Evolutionary conservation across 2,113 vertebrate species (phyloP), one percentile per base, ranked within the genome.

Genomic region (Mesoclemmys tuberculata): DNA sequence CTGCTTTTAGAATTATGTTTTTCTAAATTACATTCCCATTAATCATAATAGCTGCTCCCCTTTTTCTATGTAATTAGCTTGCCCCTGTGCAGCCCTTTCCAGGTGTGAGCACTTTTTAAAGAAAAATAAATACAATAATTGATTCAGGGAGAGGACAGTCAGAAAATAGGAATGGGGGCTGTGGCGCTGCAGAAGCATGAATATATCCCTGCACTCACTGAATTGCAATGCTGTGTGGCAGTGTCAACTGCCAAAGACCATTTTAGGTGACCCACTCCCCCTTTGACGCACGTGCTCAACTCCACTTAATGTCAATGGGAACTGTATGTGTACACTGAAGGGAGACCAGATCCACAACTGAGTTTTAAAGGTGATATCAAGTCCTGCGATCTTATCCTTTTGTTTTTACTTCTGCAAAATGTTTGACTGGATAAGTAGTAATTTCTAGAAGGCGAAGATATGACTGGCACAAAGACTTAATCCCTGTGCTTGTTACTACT

Each of bases 1-100:
- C 94, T 95, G 91, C 80, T 97, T 96, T 97, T 95, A 96, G 93
- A 93, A 96, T 89, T 44, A 56, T 41, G 79, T 82, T 91, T 95
- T 91, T 31, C 56, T 95, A 93, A 97, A 94, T 94, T 84, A 80
- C 78, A 27, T 68, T 90, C 78, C 84, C 54, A 88, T 96, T 97
- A 94, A 96, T 96, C 95, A 89, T 93, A 80, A 35, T 87, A 94
- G 52, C 78, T 5, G 1, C 85, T 87, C 74, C 18, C 87, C 83
- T 85, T 93, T 94, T 96, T 68, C 41, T 85, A 52, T 85, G 90
- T 35, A 88, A 95, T 96, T 82, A 95, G 94, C 90, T 95, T 92
- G 87, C 31, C 18, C 16, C 1, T 95, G 24, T 51, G 80, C 80
- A 97, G 94, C 84, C 92, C 86, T 95, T 97, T 88, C 79, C 83